Percentiles rank a stretch among this genome's conserved stretches.
Evolutionary conservation across 2,797 vertebrate genomes (phyloP).

Genomic region (Oreortyx pictus): DNA sequence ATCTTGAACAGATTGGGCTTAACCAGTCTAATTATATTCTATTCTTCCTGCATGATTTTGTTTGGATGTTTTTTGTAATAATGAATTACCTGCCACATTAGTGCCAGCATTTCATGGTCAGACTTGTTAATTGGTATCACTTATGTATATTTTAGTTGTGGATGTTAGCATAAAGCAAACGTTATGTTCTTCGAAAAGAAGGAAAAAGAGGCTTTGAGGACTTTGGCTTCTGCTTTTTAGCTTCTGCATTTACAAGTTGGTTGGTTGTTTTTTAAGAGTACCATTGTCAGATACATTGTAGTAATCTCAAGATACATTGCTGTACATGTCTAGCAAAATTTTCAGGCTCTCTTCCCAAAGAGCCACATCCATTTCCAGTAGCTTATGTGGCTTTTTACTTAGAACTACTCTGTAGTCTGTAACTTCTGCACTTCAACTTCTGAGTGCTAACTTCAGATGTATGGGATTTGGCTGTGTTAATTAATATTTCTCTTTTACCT

Average conservation of each 20-base stretch:
- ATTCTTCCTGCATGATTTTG: not conserved
- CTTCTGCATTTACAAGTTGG: not conserved
- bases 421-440: not conserved
- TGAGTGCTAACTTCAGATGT: not conserved
- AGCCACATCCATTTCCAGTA: not conserved
- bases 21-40: not conserved
- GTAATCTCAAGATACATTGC: not conserved
- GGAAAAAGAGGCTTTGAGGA: not conserved
- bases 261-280: not conserved
- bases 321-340: not conserved
- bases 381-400: not conserved
- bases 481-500: not conserved
- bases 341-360: not conserved
- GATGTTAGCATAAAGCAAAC: not conserved
- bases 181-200: not conserved
- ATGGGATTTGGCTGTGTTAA: not conserved
- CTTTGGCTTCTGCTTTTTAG: not conserved
- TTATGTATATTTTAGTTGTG: not conserved
- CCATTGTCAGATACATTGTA: not conserved
- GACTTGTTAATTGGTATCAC: not conserved
- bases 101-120: not conserved
- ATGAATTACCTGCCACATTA: not conserved
- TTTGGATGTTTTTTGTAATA: not conserved
- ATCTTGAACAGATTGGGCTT: not conserved
- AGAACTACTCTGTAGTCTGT: not conserved